Base-by-base conservation (phyloP, 1,140 invertebrate genomes). In the Prorops nasuta region DNA sequence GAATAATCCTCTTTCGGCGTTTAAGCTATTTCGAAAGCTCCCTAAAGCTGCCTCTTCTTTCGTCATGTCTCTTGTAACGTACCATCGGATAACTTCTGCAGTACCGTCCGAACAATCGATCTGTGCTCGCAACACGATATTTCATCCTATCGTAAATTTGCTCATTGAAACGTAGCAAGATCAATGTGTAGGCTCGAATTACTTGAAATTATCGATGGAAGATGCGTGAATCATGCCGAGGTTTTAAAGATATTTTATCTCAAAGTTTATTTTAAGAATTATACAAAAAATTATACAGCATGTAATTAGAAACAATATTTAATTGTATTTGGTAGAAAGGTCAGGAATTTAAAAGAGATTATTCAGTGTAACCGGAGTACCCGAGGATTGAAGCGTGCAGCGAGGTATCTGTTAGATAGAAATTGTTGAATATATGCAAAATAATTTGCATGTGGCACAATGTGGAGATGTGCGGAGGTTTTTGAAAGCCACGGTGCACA, bases 1-100 rank as follows among this genome's bases (percentile, higher is more conserved):
- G 60, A 66, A 66, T 66, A 66, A 68, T 68, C 59, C 56, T 63
- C 57, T 63, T 61, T 66, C 63, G 54, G 55, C 53, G 58, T 66
- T 63, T 60, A 62, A 54, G 58, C 51, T 60, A 63, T 63, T 65
- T 58, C 57, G 47, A 60, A 60, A 58, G 53, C 51, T 46, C 53
- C 55, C 57, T 62, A 61, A 66, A 36, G 47, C 35, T 44, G 17
- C 45, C 59, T 56, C 58, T 37, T 60, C 54, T 60, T 35, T 32
- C 34, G n/a, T n/a, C n/a, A n/a, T n/a, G n/a, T n/a, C n/a, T n/a
- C n/a, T n/a, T n/a, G n/a, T n/a, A n/a, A n/a, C n/a, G n/a, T n/a
- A n/a, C n/a, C n/a, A n/a, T n/a, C n/a, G n/a, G n/a, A n/a, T n/a
- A n/a, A n/a, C n/a, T n/a, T n/a, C n/a, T n/a, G n/a, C n/a, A n/a